Evolutionary conservation across 2,113 vertebrate species (phyloP).

Genomic region (Jaculus jaculus): DNA sequence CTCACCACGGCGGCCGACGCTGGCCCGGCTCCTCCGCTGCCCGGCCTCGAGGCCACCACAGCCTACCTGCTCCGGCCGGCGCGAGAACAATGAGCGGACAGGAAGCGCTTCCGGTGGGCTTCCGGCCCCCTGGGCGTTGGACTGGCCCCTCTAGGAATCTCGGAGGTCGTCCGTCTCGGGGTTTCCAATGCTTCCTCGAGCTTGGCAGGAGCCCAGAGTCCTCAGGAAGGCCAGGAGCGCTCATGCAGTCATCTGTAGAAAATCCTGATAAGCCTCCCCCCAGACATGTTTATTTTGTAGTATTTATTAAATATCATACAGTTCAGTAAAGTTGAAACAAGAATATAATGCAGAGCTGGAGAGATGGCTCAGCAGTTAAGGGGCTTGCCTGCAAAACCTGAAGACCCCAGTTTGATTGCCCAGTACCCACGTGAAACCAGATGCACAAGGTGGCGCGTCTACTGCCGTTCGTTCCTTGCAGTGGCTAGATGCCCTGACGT

Average conservation of each 20-base stretch:
- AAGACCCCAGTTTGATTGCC: too few relatives aligned
- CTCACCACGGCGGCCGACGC: background rate
- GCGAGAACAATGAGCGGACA: constrained; percentile 78
- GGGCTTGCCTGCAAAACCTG: too few relatives aligned
- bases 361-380: too few relatives aligned
- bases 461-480: too few relatives aligned
- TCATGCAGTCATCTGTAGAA: background rate
- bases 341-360: background rate
- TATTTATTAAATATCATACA: constrained; percentile 45
- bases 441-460: too few relatives aligned
- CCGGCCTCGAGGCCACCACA: too few relatives aligned
- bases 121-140: constrained; percentile 53
- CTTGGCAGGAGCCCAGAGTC: too few relatives aligned
- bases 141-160: constrained; percentile 67
- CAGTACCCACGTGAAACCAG: too few relatives aligned
- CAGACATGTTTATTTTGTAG: background rate
- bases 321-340: constrained; percentile 23
- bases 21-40: too few relatives aligned
- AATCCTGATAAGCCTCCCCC: background rate
- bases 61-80: background rate
- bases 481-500: too few relatives aligned
- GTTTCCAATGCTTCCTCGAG: background rate
- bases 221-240: too few relatives aligned
- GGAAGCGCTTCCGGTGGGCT: constrained; percentile 64
- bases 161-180: constrained; percentile 61